A percentile compares a stretch with the other conserved stretches of the same genome.
Evolutionary conservation across 2,797 vertebrate species (phyloP).

Genomic region (Emys orbicularis): DNA sequence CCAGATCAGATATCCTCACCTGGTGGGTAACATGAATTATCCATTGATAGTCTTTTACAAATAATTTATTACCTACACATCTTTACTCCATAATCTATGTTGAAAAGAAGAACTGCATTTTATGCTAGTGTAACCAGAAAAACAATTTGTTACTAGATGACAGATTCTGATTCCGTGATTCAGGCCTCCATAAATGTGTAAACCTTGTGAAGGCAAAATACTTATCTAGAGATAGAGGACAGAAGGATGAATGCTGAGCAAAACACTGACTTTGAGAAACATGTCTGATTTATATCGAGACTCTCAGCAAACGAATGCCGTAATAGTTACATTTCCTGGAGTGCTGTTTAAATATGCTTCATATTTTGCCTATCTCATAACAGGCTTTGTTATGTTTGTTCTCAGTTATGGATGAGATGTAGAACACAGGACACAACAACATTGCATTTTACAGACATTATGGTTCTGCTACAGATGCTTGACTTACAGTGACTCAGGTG

Average conservation of each 20-base stretch:
- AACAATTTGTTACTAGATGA: slow-evolving; percentile 23
- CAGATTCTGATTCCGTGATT: slow-evolving; percentile 18
- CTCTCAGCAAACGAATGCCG: background rate
- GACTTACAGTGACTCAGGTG: background rate
- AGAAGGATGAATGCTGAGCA: background rate
- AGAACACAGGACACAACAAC: background rate
- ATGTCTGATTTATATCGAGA: background rate
- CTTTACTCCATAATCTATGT: background rate
- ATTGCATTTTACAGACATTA: background rate
- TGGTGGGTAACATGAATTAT: background rate
- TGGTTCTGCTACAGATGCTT: background rate
- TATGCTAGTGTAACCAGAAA: slow-evolving; percentile 36
- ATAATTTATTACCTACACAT: slow-evolving; percentile 39
- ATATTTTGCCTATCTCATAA: background rate
- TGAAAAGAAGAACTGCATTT: slow-evolving; percentile 38
- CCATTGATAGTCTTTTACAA: background rate
- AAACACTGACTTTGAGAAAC: background rate
- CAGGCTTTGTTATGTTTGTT: background rate
- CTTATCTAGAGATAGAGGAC: background rate
- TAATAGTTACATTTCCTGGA: background rate
- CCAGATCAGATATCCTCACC: slow-evolving; percentile 6
- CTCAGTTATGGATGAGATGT: background rate
- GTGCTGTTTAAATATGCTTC: background rate
- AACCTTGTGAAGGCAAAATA: background rate
- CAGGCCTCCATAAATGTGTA: slow-evolving; percentile 34